These are phyloP conservation scores for Malurus elegans DNA, from an alignment of 2,113 vertebrate species.

Conservation along the genomic window DNA sequence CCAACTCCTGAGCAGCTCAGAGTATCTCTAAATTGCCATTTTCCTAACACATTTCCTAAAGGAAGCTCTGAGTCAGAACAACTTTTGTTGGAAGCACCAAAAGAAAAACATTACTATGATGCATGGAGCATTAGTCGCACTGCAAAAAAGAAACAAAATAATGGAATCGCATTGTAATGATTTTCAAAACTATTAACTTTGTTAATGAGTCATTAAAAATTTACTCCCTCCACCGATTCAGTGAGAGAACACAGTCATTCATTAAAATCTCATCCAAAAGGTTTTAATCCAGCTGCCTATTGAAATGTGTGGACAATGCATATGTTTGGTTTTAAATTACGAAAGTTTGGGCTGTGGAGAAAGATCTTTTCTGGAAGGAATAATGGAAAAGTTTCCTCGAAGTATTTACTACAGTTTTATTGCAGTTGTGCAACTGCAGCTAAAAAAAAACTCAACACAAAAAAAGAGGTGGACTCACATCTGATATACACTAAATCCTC, in stretches of 20 bases:
- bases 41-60: neutral
- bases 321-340: neutral
- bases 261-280: conserved; percentile 37
- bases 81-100: conserved; percentile 2
- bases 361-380: neutral
- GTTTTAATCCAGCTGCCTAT: conserved; percentile 6
- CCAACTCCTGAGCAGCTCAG: neutral
- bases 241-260: conserved; percentile 22
- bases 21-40: neutral
- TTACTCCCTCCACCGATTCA: conserved; percentile 23
- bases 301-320: neutral
- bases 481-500: neutral
- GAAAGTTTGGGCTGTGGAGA: neutral
- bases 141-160: conserved; percentile 58
- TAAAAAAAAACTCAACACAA: neutral
- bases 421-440: neutral
- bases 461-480: neutral
- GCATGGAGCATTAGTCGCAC: conserved; percentile 21
- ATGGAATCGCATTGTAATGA: conserved; percentile 22
- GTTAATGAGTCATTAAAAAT: conserved; percentile 66
- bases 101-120: conserved; percentile 52
- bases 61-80: neutral
- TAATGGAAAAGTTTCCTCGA: neutral
- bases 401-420: neutral
- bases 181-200: conserved; percentile 63